These are phyloP conservation scores for Phenacoccus solenopsis DNA, from an alignment of 1,140 invertebrate species.

Conservation along the genomic window DNA sequence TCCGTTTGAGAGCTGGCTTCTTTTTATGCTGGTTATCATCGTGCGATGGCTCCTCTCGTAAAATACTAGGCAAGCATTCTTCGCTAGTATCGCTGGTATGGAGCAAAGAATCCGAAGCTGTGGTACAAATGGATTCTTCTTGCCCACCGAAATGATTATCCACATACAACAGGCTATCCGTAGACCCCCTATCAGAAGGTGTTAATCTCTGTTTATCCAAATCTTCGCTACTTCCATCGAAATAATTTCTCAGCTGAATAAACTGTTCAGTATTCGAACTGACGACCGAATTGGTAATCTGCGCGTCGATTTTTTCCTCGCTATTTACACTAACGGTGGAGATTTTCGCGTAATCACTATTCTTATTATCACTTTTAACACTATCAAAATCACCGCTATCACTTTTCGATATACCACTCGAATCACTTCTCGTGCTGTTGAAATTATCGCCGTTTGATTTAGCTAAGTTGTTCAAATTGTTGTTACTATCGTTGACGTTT, in stretches of 20 bases:
- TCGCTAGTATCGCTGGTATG: conserved; percentile 21
- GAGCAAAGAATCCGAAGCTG: conserved; percentile 22
- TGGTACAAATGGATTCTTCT: conserved; percentile 23
- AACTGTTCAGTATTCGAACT: neutral
- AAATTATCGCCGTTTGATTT: neutral
- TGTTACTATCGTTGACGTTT: neutral
- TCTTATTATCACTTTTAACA: neutral
- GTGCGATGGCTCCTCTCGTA: neutral
- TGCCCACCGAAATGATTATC: conserved; percentile 22
- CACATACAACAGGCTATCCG: conserved; percentile 26
- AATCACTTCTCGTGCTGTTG: neutral
- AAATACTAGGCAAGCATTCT: neutral
- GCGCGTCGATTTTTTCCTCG: neutral
- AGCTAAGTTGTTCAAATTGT: neutral
- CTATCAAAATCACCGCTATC: neutral
- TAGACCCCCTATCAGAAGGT: conserved; percentile 23
- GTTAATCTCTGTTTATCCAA: neutral
- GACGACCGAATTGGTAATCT: neutral
- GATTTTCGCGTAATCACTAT: neutral
- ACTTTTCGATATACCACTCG: neutral
- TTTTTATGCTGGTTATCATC: conserved; percentile 18
- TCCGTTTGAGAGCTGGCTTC: conserved; percentile 23
- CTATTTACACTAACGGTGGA: neutral
- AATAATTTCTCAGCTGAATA: neutral
- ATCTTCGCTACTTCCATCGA: conserved; percentile 3